A percentile compares a stretch with the other conserved stretches of the same genome.
Evolutionary conservation across 2,113 vertebrate genomes (phyloP).

Genomic region (Pithys albifrons): DNA sequence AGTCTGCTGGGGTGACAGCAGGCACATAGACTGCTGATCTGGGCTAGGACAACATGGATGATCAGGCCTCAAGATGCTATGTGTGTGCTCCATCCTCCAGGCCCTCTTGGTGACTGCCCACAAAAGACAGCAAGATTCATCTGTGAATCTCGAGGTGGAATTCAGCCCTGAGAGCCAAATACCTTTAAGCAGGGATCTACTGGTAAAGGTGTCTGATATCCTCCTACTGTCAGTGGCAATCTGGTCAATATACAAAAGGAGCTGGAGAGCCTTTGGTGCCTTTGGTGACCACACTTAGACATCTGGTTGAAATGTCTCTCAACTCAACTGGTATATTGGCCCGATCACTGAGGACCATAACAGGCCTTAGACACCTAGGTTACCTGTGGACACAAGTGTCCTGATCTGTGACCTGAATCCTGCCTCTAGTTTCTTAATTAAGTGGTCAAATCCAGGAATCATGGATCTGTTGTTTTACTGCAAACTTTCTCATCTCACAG

Average conservation of each 20-base stretch:
- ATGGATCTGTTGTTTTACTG: neutral
- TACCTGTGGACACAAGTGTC: neutral
- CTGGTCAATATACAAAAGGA: neutral
- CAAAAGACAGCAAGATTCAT: neutral
- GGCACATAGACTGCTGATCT: neutral
- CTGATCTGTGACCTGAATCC: neutral
- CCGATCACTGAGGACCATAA: neutral
- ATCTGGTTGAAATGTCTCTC: fast-evolving
- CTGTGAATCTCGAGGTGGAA: neutral
- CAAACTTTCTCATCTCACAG: neutral
- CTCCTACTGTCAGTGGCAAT: neutral
- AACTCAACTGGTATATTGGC: neutral
- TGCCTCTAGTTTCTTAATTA: neutral
- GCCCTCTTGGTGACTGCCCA: neutral
- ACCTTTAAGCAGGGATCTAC: neutral
- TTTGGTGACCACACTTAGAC: neutral
- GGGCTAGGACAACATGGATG: neutral
- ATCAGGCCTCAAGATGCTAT: neutral
- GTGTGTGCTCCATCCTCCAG: neutral
- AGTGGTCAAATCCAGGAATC: neutral
- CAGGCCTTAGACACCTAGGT: neutral
- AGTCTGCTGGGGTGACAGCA: neutral
- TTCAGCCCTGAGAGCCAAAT: neutral
- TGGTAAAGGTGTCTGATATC: neutral
- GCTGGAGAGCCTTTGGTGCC: neutral